These are phyloP conservation scores for Passer montanus DNA, from an alignment of 2,113 vertebrate genomes.

Conservation along the genomic window DNA sequence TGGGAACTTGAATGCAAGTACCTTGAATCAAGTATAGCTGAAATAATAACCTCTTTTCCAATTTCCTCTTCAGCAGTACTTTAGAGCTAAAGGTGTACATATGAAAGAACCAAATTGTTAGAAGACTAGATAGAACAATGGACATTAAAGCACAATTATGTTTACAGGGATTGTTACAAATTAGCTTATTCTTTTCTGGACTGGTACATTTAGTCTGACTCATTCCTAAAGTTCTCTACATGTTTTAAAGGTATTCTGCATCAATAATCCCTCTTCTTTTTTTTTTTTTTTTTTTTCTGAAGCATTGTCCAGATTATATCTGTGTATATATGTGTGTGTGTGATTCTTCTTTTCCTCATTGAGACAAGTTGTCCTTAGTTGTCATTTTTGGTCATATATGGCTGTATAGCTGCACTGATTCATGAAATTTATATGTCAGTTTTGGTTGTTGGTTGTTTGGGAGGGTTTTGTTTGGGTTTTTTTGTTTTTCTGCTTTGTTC, in stretches of 20 bases:
- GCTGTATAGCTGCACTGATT: background rate
- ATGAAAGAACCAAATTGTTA: background rate
- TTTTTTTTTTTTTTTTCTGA: too few species aligned
- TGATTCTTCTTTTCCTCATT: background rate
- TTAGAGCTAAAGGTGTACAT: background rate
- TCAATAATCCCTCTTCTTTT: background rate
- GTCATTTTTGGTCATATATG: background rate
- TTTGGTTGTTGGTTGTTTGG: background rate
- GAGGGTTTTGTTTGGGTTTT: rapidly evolving
- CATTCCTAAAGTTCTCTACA: background rate
- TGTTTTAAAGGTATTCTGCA: background rate
- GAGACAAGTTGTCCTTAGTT: background rate
- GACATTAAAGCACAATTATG: background rate
- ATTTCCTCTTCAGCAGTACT: background rate
- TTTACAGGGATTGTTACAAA: background rate
- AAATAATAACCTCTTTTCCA: background rate
- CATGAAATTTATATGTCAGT: background rate
- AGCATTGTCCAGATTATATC: background rate
- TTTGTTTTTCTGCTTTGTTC: background rate
- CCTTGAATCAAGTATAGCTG: background rate
- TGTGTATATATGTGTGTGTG: background rate
- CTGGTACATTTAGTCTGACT: background rate
- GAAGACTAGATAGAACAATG: background rate
- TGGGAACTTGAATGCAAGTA: background rate
- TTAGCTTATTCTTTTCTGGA: background rate